These are phyloP conservation scores for Pediacus dermestoides DNA, from an alignment of 2,888 invertebrate genomes.

Conservation along the genomic window DNA sequence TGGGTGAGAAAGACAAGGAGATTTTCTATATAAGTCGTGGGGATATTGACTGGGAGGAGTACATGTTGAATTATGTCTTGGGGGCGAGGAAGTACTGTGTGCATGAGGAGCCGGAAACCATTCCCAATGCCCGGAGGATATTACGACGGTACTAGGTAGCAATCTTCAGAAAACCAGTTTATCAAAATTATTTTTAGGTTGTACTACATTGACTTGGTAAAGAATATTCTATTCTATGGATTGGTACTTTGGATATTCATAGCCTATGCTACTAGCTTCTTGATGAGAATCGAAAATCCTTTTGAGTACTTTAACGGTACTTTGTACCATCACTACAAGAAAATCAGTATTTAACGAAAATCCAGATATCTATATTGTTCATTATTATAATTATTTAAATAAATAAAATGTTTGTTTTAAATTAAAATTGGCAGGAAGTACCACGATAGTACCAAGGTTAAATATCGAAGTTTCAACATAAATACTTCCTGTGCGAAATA, in stretches of 20 bases:
- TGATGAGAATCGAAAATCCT: slow-evolving; percentile 9
- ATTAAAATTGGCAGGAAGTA: too few relatives aligned
- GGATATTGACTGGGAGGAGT: slow-evolving; percentile 61
- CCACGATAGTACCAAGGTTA: too few relatives aligned
- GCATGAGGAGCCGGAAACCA: slow-evolving; percentile 74
- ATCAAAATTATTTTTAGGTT: slow-evolving; percentile 37
- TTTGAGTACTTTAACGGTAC: slow-evolving; percentile 8
- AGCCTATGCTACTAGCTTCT: slow-evolving; percentile 17
- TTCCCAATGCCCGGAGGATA: slow-evolving; percentile 68
- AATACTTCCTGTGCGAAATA: too few relatives aligned
- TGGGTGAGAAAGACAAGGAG: slow-evolving; percentile 57
- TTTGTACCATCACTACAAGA: neutral
- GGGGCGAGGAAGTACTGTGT: slow-evolving; percentile 82
- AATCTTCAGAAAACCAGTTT: too few relatives aligned
- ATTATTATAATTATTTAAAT: too few relatives aligned
- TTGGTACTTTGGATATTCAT: slow-evolving; percentile 36
- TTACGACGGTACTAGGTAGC: slow-evolving; percentile 53
- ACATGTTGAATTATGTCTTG: slow-evolving; percentile 67
- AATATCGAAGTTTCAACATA: too few relatives aligned
- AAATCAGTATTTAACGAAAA: too few relatives aligned
- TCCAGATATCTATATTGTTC: too few relatives aligned
- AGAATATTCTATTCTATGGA: slow-evolving; percentile 35
- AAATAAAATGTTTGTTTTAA: too few relatives aligned
- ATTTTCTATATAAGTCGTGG: slow-evolving; percentile 58
- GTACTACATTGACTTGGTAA: slow-evolving; percentile 45